Evolutionary conservation across 2,113 vertebrate genomes (phyloP).

Genomic region (Cyanistes caeruleus): DNA sequence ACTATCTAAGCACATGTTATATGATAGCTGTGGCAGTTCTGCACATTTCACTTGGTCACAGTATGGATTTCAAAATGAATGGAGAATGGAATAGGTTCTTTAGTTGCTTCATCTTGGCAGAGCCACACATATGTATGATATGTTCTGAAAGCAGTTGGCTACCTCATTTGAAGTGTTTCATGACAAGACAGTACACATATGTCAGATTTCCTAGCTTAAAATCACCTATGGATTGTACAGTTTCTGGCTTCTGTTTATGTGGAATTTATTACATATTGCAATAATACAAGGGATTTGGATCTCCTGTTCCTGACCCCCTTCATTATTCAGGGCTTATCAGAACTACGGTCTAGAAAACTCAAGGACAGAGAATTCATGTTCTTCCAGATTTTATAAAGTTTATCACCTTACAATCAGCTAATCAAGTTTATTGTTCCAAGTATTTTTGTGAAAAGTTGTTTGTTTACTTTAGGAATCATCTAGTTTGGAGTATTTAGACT

Average conservation of each 20-base stretch:
- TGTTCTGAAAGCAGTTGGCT: neutral
- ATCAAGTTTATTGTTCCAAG: neutral
- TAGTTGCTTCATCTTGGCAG: neutral
- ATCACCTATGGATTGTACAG: neutral
- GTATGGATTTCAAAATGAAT: neutral
- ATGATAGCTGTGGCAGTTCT: conserved; percentile 4
- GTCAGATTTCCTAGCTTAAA: neutral
- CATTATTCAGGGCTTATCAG: neutral
- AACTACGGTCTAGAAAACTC: neutral
- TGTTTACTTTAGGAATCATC: neutral
- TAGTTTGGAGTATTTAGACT: neutral
- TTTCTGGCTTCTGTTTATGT: neutral
- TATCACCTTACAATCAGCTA: neutral
- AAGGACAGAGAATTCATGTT: neutral
- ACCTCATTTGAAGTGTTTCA: neutral
- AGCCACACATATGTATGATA: neutral
- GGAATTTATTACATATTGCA: neutral
- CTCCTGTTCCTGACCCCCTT: neutral
- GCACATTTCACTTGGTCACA: neutral
- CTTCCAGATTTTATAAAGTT: neutral
- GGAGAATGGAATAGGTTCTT: neutral
- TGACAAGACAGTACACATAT: neutral
- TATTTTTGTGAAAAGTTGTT: neutral
- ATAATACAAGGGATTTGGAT: neutral
- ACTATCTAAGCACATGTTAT: neutral